Percentiles rank a stretch among this genome's conserved stretches.
Conservation (phyloP, 2,113 vertebrate genomes). For the Platysteira castanea region DNA sequence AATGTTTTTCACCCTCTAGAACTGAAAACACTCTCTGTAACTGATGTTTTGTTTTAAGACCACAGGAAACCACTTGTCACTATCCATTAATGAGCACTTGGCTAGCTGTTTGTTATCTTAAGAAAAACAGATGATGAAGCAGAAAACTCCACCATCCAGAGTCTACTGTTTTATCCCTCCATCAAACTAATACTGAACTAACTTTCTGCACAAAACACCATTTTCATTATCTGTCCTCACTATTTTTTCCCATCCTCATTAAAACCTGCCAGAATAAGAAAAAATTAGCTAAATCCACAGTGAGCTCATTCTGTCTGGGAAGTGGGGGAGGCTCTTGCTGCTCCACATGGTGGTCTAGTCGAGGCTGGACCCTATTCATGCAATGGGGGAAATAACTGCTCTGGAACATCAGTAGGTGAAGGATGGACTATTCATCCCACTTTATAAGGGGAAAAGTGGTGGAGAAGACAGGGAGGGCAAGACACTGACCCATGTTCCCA, state of each 20-base stretch:
- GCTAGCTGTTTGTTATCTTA: slow-evolving; percentile 39
- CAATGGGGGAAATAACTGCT: not conserved
- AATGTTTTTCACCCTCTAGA: slow-evolving; percentile 37
- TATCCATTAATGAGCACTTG: slow-evolving; percentile 58
- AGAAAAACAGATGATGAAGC: slow-evolving; percentile 61
- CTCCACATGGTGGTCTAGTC: not conserved
- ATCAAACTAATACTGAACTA: not conserved
- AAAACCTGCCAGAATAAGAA: not conserved
- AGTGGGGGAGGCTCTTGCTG: not conserved
- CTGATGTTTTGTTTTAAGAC: slow-evolving; percentile 56
- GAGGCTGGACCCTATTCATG: not conserved
- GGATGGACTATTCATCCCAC: not conserved
- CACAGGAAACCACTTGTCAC: slow-evolving; percentile 61
- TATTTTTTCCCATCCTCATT: not conserved
- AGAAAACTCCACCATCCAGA: not conserved
- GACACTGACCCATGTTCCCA: not conserved
- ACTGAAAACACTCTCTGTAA: slow-evolving; percentile 51
- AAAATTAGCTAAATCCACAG: not conserved
- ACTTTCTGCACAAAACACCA: not conserved
- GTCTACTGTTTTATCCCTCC: not conserved
- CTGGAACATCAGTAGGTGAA: not conserved
- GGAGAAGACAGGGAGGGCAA: not conserved
- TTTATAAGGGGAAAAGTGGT: not conserved
- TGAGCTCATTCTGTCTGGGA: not conserved
- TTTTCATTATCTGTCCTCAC: not conserved